phyloP scores from a whole-genome alignment of 2,797 vertebrate genomes.

The Calcarius lapponicus region DNA sequence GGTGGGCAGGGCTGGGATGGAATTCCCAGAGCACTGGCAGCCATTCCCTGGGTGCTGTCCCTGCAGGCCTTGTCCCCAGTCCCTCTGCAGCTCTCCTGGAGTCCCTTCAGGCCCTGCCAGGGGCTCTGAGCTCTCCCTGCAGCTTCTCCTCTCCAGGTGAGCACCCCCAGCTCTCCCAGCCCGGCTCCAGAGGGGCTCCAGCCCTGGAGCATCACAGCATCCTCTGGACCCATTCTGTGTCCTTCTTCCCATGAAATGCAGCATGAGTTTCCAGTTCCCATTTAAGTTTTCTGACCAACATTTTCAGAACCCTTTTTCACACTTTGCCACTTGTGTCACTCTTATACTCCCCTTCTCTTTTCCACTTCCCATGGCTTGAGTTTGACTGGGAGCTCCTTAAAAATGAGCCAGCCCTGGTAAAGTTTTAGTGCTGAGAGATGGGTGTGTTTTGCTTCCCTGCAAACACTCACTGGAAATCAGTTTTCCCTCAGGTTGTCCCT shows the following conservation, averaged over 20 bases:
- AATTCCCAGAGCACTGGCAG: neutral
- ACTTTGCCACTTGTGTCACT: neutral
- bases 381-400: neutral
- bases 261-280: neutral
- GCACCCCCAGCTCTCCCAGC: neutral
- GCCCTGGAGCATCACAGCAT: neutral
- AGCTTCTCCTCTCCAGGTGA: neutral
- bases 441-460: neutral
- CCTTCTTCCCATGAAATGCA: neutral
- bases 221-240: neutral
- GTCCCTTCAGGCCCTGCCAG: neutral
- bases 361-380: neutral
- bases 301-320: neutral
- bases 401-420: neutral
- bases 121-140: neutral
- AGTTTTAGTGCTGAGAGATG: neutral
- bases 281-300: neutral
- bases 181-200: neutral
- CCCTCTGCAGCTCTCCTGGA: neutral
- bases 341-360: neutral
- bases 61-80: accelerated
- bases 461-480: neutral
- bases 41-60: neutral
- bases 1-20: neutral
- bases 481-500: neutral